A percentile compares a stretch with the other conserved stretches of the same genome.
Evolutionary conservation across 1,140 invertebrate genomes (phyloP).

Genomic region (Drosophila gunungcola): DNA sequence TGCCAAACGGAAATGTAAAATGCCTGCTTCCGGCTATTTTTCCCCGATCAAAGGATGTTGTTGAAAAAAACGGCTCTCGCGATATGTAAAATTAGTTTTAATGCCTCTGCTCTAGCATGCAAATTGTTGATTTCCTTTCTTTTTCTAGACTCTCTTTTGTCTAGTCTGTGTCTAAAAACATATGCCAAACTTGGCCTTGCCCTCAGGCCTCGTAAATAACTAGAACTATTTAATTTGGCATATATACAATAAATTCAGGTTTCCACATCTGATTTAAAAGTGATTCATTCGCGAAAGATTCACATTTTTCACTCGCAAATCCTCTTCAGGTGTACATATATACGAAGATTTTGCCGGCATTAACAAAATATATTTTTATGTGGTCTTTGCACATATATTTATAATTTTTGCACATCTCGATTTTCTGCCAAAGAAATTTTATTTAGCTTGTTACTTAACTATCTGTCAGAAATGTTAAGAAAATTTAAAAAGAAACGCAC

Average conservation of each 20-base stretch:
- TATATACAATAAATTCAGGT: conserved; percentile 14
- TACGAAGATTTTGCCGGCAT: conserved; percentile 32
- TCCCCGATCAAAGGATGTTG: conserved; percentile 53
- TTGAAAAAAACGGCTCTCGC: conserved; percentile 1
- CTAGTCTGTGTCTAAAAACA: conserved; percentile 23
- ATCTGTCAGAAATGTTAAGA: conserved; percentile 26
- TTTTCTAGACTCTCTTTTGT: neutral
- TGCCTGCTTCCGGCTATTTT: conserved; percentile 33
- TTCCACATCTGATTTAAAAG: conserved; percentile 23
- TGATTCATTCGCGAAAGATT: conserved; percentile 40
- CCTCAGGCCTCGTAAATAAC: conserved; percentile 37
- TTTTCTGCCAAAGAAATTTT: conserved; percentile 29
- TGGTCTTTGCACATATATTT: conserved; percentile 20
- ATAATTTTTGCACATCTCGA: conserved; percentile 33
- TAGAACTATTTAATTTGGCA: conserved; percentile 20
- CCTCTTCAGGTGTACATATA: conserved; percentile 36
- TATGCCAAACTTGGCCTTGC: conserved; percentile 44
- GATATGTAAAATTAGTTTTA: conserved; percentile 38
- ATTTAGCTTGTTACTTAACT: conserved; percentile 12
- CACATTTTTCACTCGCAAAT: conserved; percentile 13
- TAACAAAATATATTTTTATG: conserved; percentile 39
- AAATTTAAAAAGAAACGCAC: conserved; percentile 27
- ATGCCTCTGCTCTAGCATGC: conserved; percentile 20
- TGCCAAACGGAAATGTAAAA: conserved; percentile 49
- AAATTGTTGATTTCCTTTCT: conserved; percentile 25